Evolutionary conservation across 1,140 invertebrate genomes (phyloP), one percentile per base, ranked within the genome.

Genomic region (Diachasmimorpha longicaudata): DNA sequence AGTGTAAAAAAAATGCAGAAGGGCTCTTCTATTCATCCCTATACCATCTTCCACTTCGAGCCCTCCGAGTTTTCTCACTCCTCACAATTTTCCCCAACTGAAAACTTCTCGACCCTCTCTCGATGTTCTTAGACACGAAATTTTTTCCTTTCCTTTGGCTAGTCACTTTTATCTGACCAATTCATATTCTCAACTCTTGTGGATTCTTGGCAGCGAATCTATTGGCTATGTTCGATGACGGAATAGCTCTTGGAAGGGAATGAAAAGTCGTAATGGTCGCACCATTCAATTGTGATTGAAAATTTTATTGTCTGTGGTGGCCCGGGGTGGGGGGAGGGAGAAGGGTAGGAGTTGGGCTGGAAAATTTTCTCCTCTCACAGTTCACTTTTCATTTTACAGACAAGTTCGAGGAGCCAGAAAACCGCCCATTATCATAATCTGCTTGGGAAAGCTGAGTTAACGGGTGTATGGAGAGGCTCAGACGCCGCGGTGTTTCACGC

Each of bases 401-500:
- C 58, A 63, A 82, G 76, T 79, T 83, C 79, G 79, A 82, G 79
- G 82, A 79, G 78, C 80, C 80, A 80, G 81, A 79, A 42, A 42
- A 44, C 16, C 55, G 31, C 55, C 72, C 77, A 84, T 84, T 84
- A 84, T 82, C 81, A 83, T 84, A 84, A 84, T 84, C 82, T 78
- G 75, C 77, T 44, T 48, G 79, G 78, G 77, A 74, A 70, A 52
- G 77, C 58, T 63, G 19, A 63, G 23, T 23, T 31, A 23, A 63
- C 31, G 23, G 58, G 19, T 63, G 31, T 63, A 63, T 11, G 36
- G 66, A 58, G 48, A 42, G 39, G 39, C 48, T 52, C 48, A 52
- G 48, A 52, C 48, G 48, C 48, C 48, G 4, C n/a, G 14, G 48
- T 52, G 48, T 52, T 52, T 52, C 48, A 52, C 48, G 48, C 48